phyloP scores from a whole-genome alignment of 1,140 invertebrate genomes.

The Microplitis demolitor region DNA sequence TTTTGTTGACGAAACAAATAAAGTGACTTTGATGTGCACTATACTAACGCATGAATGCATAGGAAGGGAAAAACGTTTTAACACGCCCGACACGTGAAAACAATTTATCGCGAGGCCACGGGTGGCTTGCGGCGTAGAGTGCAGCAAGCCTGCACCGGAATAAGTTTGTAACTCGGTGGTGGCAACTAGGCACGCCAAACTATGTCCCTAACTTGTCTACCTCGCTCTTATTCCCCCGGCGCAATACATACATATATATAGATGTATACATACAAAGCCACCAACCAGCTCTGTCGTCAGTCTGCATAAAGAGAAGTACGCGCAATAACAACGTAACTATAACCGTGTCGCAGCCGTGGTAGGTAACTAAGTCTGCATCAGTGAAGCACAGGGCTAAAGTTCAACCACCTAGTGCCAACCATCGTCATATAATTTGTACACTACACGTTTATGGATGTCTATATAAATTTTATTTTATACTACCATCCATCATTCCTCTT shows the following conservation, averaged over 20 bases:
- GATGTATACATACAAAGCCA: neutral
- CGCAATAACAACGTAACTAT: constrained; percentile 26
- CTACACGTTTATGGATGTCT: neutral
- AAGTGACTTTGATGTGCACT: neutral
- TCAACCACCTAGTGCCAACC: neutral
- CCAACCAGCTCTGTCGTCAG: constrained; percentile 15
- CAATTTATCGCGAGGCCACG: constrained; percentile 25
- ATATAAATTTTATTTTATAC: neutral
- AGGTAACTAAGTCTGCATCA: constrained; percentile 26
- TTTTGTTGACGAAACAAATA: neutral
- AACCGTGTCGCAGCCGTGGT: constrained; percentile 13
- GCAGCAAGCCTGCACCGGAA: constrained; percentile 15
- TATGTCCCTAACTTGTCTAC: constrained; percentile 29
- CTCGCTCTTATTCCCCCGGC: neutral
- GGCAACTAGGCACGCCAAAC: constrained; percentile 27
- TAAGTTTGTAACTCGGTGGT: constrained; percentile 30
- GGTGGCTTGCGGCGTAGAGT: constrained; percentile 17
- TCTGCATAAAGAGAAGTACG: constrained; percentile 24
- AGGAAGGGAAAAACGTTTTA: constrained; percentile 21
- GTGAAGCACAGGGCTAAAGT: constrained; percentile 16
- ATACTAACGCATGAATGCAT: neutral
- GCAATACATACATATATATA: no score
- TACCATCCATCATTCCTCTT: neutral
- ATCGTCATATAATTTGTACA: neutral
- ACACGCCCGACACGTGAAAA: constrained; percentile 27